Percentiles rank a stretch among this genome's conserved stretches.
phyloP scores from a whole-genome alignment of 2,113 vertebrate genomes.

The Corythornis madagascariensis region DNA sequence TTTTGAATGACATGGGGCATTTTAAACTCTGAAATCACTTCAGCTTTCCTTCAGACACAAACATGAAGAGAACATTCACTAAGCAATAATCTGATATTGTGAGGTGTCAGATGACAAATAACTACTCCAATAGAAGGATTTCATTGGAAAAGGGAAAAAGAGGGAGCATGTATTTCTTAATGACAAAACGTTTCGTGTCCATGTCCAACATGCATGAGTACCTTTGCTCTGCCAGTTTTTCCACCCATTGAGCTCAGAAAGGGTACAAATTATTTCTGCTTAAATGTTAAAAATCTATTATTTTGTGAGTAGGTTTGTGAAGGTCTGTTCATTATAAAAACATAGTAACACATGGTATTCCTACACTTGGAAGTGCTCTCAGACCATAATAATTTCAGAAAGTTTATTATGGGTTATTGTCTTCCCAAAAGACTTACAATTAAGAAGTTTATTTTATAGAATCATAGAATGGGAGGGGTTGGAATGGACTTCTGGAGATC shows the following conservation, averaged over 20 bases:
- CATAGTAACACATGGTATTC: background rate
- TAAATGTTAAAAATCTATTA: background rate
- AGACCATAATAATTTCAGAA: background rate
- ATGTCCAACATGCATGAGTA: rapidly evolving
- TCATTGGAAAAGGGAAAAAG: background rate
- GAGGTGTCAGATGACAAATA: background rate
- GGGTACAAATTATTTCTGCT: background rate
- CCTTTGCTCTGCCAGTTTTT: background rate
- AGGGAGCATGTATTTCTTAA: rapidly evolving
- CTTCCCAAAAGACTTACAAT: background rate
- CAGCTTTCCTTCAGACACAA: background rate
- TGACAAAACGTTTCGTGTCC: background rate
- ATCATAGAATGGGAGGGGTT: too few relatives aligned
- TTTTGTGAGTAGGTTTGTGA: background rate
- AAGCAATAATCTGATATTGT: background rate
- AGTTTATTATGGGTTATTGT: background rate
- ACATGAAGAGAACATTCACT: background rate
- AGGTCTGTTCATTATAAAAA: background rate
- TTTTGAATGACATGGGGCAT: background rate
- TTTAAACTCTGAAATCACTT: background rate
- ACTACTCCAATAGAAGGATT: background rate
- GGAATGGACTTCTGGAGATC: too few relatives aligned
- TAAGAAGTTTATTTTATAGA: background rate
- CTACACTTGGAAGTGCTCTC: background rate
- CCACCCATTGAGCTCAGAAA: background rate